Percentiles rank a stretch among this genome's conserved stretches.
Conservation (phyloP, 2,888 invertebrate species). For the Pocota personata region DNA sequence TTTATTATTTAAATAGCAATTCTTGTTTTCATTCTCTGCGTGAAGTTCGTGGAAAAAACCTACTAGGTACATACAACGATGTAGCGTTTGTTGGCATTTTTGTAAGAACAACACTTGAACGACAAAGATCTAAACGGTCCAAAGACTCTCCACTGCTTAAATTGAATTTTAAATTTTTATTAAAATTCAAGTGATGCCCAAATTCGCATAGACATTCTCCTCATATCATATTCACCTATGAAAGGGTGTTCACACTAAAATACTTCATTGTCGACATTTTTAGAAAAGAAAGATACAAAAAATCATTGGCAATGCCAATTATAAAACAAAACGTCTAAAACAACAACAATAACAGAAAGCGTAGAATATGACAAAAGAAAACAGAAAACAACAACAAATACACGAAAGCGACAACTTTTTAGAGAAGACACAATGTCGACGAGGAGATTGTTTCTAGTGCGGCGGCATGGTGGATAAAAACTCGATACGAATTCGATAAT, state of each 20-base stretch:
- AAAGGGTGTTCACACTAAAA: background rate
- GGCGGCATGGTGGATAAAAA: constrained; percentile 19
- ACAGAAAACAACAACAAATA: constrained; percentile 3
- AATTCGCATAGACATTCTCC: background rate
- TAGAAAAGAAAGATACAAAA: constrained; percentile 6
- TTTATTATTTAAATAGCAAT: too few relatives aligned
- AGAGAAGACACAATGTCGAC: constrained; percentile 65
- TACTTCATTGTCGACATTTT: background rate
- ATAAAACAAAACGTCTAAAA: constrained; percentile 36
- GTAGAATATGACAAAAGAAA: constrained; percentile 16
- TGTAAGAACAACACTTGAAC: too few relatives aligned
- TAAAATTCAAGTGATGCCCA: background rate
- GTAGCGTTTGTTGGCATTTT: too few relatives aligned
- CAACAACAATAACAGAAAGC: background rate
- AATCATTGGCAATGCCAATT: constrained; percentile 64
- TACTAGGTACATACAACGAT: too few relatives aligned
- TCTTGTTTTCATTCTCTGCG: too few relatives aligned
- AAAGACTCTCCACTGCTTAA: too few relatives aligned
- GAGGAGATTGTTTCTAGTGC: constrained; percentile 36
- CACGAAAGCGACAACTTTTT: constrained; percentile 47
- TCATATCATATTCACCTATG: background rate
- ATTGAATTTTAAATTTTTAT: too few relatives aligned
- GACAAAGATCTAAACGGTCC: too few relatives aligned
- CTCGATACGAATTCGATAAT: constrained; percentile 53
- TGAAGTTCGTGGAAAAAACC: too few relatives aligned